Base-by-base conservation (phyloP, 2,113 vertebrate species). In the Phrynosoma platyrhinos region DNA sequence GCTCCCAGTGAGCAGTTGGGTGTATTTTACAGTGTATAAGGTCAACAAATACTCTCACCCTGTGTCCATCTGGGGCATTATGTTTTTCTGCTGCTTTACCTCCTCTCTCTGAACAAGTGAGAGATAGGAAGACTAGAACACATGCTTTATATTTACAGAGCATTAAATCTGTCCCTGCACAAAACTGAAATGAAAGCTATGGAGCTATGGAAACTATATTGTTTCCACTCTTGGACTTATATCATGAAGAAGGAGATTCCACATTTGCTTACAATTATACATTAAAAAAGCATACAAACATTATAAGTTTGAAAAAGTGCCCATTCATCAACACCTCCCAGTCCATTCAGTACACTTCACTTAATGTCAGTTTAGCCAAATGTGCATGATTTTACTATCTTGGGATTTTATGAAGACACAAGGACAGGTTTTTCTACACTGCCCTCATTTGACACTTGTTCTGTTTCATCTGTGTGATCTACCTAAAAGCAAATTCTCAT, bases 21-120 rank as follows among this genome's bases (percentile, higher is more conserved):
- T 76, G 74, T 88, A 69, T 83, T 66, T 88, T 83, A 69, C 74
- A 88, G 72, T 77, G n/a, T 68, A 86, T 68, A 88, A 88, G 87
- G 80, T 88, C 72, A 88, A 77, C 87, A 88, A 88, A 88, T 88
- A 80, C 75, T 88, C 80, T 88, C 80, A 77, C 30, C 72, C 86
- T 36, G n/a, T 88, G 72, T 68, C 87, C 87, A 88, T 77, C 87
- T 83, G 71, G 58, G 58, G 52, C 58, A 36, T 68, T 83, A 53
- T 77, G 58, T 52, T 88, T 72, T 68, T 21, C 62, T 68, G 12
- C 42, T 88, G 66, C 16, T 88, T 58, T 83, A 32, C 47, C 55
- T 72, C 58, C 27, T 82, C n/a, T 42, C 36, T 83, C 13, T 76
- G 87, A 83, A 68, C 42, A 83, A 88, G 58, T n/a, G 80, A 88